Conservation (phyloP, 2,888 invertebrate genomes). For the Galerucella pusilla region DNA sequence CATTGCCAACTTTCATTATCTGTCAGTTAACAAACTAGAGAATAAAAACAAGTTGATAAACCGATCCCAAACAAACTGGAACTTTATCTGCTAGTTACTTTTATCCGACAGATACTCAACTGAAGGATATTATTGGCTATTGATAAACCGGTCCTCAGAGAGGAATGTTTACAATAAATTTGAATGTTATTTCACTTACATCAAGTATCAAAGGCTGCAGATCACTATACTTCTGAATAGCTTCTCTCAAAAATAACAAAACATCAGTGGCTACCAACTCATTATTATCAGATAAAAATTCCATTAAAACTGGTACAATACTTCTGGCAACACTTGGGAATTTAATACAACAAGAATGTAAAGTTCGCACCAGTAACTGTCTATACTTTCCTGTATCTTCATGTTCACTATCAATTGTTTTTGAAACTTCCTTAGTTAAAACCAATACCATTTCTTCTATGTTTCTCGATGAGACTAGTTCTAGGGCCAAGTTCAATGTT, state of each 20-base stretch:
- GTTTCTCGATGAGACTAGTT: slow-evolving; percentile 90
- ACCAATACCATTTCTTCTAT: slow-evolving; percentile 96
- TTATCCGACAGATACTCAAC: too few species aligned
- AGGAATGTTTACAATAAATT: background rate
- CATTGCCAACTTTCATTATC: too few species aligned
- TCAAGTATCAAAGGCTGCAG: slow-evolving; percentile 86
- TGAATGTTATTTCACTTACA: slow-evolving; percentile 61
- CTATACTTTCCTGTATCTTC: slow-evolving; percentile 97
- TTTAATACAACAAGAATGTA: slow-evolving; percentile 94
- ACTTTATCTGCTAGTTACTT: too few species aligned
- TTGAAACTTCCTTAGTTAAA: slow-evolving; percentile 91
- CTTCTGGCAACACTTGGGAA: slow-evolving; percentile 95
- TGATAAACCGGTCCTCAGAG: too few species aligned
- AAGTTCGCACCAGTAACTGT: slow-evolving; percentile 92
- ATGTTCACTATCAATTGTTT: slow-evolving; percentile 85
- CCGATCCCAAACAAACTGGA: too few species aligned
- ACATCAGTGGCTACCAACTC: slow-evolving; percentile 95
- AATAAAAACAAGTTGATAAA: too few species aligned
- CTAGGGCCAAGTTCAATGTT: slow-evolving; percentile 74
- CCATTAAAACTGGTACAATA: slow-evolving; percentile 94
- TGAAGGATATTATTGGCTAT: too few species aligned
- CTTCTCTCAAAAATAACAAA: slow-evolving; percentile 93
- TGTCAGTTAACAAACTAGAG: too few species aligned
- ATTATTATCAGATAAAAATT: slow-evolving; percentile 90
- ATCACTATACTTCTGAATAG: slow-evolving; percentile 91